Evolutionary conservation across 2,888 invertebrate species (phyloP), one percentile per base, ranked within the genome.

Genomic region (Ceratothoa steindachneri): DNA sequence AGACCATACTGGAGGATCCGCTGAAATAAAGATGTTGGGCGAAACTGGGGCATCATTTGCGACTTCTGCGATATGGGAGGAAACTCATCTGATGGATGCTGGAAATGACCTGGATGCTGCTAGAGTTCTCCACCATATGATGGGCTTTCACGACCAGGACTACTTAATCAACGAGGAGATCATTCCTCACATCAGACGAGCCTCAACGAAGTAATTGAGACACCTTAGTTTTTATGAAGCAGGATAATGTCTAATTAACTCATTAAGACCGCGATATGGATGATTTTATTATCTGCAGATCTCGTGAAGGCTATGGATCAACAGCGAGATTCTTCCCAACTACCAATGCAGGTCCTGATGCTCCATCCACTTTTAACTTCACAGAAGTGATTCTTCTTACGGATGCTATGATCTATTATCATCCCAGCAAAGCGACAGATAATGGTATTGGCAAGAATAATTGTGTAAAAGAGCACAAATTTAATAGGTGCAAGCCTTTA

Each of bases 31-130:
- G 30, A 84, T 85, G 7, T 82, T 84, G 19, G 85, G 86, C 5
- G 85, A 86, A 51, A 86, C 86, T 1, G 87, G 87, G 7, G 85
- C 88, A 0, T 87, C 86, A 77, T 85, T 87, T 72, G 87, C 85
- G 0, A 84, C 86, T 66, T 85, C 85, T 64, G 86, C 85, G 7
- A 83, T 85, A 72, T 82, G 84, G 72, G 75, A 80, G 3, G 81
- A 81, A 67, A 80, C 81, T 0, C 80, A 81, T 31, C 77, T 81
- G 4, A 77, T 81, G 71, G 81, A 82, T 70, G 81, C 84, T 9
- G 84, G 84, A 9, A 84, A 84, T 72, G 85, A 85, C 69, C 81
- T 86, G 2, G 84, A 83, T n/a, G 81, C 82, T 30, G 82, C 83
- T 2, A 81, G 83, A 29, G 83, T 85, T 31, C 80, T 83, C 28